phyloP scores from a whole-genome alignment of 1,140 invertebrate genomes.

The Mesaphorura yosii region DNA sequence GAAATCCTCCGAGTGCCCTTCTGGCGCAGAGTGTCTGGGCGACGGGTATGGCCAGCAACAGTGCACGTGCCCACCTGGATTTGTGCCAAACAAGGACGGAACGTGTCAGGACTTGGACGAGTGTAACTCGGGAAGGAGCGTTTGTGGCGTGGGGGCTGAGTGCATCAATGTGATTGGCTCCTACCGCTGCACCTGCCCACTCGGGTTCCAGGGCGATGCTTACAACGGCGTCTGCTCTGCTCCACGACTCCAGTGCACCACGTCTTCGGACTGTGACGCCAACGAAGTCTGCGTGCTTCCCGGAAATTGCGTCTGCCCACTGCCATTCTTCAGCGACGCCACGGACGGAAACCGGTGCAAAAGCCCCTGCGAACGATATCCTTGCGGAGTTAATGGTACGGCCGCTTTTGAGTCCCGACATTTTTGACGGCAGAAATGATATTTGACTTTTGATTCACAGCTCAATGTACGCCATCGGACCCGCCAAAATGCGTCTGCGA shows the following conservation, averaged over 20 bases:
- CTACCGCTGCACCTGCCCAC: slow-evolving; percentile 67
- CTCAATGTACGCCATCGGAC: slow-evolving; percentile 77
- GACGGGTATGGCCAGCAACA: slow-evolving; percentile 81
- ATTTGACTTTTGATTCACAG: no score
- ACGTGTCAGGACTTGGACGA: slow-evolving; percentile 70
- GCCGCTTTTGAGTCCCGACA: no score
- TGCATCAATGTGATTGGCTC: slow-evolving; percentile 69
- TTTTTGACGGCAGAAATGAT: no score
- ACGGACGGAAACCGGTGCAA: slow-evolving; percentile 70
- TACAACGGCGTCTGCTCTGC: slow-evolving; percentile 57
- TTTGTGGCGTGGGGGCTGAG: slow-evolving; percentile 72
- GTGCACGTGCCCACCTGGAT: slow-evolving; percentile 74
- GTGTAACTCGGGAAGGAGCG: slow-evolving; percentile 54
- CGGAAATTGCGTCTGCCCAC: slow-evolving; percentile 75
- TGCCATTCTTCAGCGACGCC: slow-evolving; percentile 71
- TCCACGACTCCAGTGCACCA: slow-evolving; percentile 63
- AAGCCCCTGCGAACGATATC: slow-evolving; percentile 43
- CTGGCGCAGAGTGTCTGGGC: slow-evolving; percentile 72
- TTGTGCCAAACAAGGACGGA: slow-evolving; percentile 55
- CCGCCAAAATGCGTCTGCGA: slow-evolving; percentile 77
- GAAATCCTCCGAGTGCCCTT: slow-evolving; percentile 59
- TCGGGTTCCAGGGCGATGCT: slow-evolving; percentile 47
- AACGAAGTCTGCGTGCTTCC: slow-evolving; percentile 85
- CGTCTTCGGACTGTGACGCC: slow-evolving; percentile 64
- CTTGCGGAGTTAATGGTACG: slow-evolving; percentile 86